Conservation (phyloP, 2,797 vertebrate genomes). For the Tauraco hartlaubi region DNA sequence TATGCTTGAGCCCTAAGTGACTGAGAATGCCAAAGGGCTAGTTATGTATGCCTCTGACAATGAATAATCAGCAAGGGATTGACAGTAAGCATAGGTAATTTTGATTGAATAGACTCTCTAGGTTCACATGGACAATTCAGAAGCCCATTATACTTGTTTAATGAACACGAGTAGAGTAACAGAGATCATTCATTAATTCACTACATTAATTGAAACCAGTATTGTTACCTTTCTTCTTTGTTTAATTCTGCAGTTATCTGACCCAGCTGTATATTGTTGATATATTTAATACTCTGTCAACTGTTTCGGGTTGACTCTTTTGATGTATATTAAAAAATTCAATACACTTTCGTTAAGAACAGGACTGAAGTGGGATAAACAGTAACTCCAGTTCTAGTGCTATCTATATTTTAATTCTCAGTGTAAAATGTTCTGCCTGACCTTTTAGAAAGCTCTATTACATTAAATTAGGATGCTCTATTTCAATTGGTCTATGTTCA, state of each 20-base stretch:
- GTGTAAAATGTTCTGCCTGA: conserved; percentile 52
- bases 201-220: conserved; percentile 51
- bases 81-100: conserved; percentile 64
- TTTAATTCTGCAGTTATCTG: conserved; percentile 49
- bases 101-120: conserved; percentile 60
- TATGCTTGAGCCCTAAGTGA: background rate
- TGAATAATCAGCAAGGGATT: conserved; percentile 54
- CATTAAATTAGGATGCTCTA: conserved; percentile 1
- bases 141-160: conserved; percentile 64
- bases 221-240: conserved; percentile 51
- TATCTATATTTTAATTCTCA: conserved; percentile 56
- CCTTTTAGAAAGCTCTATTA: conserved; percentile 56
- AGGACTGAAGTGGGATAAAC: conserved; percentile 41
- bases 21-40: conserved; percentile 6
- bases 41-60: conserved; percentile 8
- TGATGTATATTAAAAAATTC: conserved; percentile 46
- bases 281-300: conserved; percentile 50
- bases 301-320: conserved; percentile 49
- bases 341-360: conserved; percentile 35
- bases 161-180: conserved; percentile 65
- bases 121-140: conserved; percentile 61
- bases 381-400: background rate
- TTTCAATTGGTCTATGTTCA: conserved; percentile 3
- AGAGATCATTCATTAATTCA: conserved; percentile 68
- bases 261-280: conserved; percentile 48